Conservation (phyloP, 2,888 invertebrate species). For the Cactoblastis cactorum region DNA sequence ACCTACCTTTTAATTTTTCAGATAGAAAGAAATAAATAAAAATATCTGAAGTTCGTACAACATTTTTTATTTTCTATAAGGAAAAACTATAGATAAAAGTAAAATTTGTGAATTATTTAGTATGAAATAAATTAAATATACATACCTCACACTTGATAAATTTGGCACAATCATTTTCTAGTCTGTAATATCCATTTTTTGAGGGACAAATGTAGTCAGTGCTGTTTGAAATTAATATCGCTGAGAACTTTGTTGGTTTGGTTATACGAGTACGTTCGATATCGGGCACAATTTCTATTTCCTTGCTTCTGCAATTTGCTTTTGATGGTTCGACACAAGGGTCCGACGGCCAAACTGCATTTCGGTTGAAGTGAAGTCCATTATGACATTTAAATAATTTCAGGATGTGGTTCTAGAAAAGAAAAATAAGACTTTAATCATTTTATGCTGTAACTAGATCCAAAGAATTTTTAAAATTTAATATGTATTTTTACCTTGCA, state of each 20-base stretch:
- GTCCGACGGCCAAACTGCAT: slow-evolving; percentile 77
- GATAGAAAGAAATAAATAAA: too few species aligned
- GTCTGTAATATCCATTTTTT: slow-evolving; percentile 63
- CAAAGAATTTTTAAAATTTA: too few species aligned
- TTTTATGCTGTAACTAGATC: too few species aligned
- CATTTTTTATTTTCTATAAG: too few species aligned
- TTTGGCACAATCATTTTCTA: background rate
- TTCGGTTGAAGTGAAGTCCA: slow-evolving; percentile 85
- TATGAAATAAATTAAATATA: background rate
- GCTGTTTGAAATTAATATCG: background rate
- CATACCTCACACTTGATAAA: slow-evolving; percentile 9
- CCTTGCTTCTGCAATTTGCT: slow-evolving; percentile 78
- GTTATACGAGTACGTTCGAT: too few species aligned
- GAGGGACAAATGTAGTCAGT: background rate
- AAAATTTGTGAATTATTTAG: too few species aligned
- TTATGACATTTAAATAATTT: slow-evolving; percentile 85
- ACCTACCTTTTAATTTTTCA: too few species aligned
- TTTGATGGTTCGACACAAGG: slow-evolving; percentile 89
- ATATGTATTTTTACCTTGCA: slow-evolving; percentile 80
- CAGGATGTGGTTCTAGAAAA: slow-evolving; percentile 73
- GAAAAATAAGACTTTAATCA: too few species aligned
- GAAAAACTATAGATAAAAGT: too few species aligned
- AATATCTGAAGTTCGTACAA: too few species aligned
- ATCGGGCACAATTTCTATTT: slow-evolving; percentile 54
- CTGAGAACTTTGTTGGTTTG: slow-evolving; percentile 3